phyloP scores from a whole-genome alignment of 1,140 invertebrate species.

The Heliconius hewitsoni region DNA sequence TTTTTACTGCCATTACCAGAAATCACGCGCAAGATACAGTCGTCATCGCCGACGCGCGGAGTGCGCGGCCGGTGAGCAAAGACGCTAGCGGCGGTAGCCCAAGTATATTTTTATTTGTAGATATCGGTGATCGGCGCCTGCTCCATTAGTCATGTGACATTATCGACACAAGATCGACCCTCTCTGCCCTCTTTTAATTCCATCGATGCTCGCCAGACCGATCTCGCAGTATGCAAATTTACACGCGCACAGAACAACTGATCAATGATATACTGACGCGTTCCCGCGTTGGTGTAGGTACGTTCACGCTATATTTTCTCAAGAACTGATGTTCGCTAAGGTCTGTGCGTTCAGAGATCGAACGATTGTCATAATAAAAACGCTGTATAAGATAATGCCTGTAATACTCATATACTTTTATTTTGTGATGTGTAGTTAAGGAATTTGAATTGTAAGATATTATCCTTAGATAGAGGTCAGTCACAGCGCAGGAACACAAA shows the following conservation, averaged over 20 bases:
- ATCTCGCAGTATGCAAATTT: slow-evolving; percentile 68
- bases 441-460: neutral
- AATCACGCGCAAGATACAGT: slow-evolving; percentile 5
- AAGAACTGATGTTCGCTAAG: slow-evolving; percentile 38
- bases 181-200: slow-evolving; percentile 70
- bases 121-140: slow-evolving; percentile 76
- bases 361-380: slow-evolving; percentile 41
- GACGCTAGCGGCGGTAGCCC: slow-evolving; percentile 50
- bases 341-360: slow-evolving; percentile 44
- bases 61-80: neutral
- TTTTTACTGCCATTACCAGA: neutral
- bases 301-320: slow-evolving; percentile 39
- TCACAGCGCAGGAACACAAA: too few relatives aligned
- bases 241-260: slow-evolving; percentile 61
- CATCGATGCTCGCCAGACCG: slow-evolving; percentile 59
- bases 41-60: neutral
- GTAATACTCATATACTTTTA: neutral
- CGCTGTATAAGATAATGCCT: slow-evolving; percentile 9
- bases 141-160: slow-evolving; percentile 79
- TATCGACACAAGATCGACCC: slow-evolving; percentile 74
- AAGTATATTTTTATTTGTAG: slow-evolving; percentile 73
- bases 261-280: slow-evolving; percentile 71
- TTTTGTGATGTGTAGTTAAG: slow-evolving; percentile 8
- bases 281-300: slow-evolving; percentile 28
- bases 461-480: too few relatives aligned